phyloP scores from a whole-genome alignment of 2,113 vertebrate genomes.

The Marmota monax region DNA sequence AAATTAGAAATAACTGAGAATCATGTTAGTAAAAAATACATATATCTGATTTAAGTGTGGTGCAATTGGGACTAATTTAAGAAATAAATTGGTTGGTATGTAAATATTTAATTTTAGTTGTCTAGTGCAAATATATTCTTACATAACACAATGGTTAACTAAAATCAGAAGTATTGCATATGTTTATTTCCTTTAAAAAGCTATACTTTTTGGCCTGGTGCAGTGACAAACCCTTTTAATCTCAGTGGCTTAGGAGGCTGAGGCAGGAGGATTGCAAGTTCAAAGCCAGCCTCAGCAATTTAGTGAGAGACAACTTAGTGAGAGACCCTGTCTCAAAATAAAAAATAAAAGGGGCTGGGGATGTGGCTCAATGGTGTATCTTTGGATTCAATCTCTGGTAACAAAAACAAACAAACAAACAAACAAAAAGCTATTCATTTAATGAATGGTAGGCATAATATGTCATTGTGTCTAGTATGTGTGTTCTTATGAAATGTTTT shows the following conservation, averaged over 20 bases:
- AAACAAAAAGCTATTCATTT: not conserved
- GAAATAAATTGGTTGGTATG: not conserved
- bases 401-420: not conserved
- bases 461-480: not conserved
- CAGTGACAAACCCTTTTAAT: too few species aligned
- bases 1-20: slow-evolving; percentile 49
- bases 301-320: too few species aligned
- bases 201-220: not conserved
- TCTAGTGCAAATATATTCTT: not conserved
- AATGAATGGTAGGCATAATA: not conserved
- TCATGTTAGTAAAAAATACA: not conserved
- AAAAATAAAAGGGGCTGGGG: too few species aligned
- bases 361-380: too few species aligned
- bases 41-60: slow-evolving; percentile 16
- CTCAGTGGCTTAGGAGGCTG: too few species aligned
- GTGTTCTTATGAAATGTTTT: not conserved
- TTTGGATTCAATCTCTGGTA: too few species aligned
- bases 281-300: too few species aligned
- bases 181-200: slow-evolving; percentile 36
- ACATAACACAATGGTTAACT: not conserved
- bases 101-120: slow-evolving; percentile 31
- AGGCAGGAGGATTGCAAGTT: too few species aligned
- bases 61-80: not conserved
- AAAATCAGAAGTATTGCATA: slow-evolving; percentile 28
- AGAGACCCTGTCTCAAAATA: too few species aligned